phyloP scores from a whole-genome alignment of 2,113 vertebrate species.

The Spilogale gracilis region DNA sequence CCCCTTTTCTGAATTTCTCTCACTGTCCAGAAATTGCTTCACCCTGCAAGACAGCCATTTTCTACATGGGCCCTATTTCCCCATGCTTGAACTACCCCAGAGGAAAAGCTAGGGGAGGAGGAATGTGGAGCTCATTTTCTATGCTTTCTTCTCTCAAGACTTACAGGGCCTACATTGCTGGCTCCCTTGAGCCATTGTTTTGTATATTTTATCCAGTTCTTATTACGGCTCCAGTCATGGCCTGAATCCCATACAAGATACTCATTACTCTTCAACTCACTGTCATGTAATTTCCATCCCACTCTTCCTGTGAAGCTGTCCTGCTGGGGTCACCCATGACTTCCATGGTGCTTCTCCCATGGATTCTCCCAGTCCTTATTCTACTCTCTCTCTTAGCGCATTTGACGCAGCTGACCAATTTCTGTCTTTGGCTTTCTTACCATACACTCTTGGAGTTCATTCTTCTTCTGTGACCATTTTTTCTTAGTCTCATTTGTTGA shows the following conservation, averaged over 20 bases:
- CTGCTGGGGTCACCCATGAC: not conserved
- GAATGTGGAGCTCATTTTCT: not conserved
- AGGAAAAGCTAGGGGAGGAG: not conserved
- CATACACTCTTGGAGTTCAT: not conserved
- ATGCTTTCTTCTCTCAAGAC: not conserved
- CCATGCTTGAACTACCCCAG: not conserved
- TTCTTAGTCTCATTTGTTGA: not conserved
- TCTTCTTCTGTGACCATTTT: not conserved
- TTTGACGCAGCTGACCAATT: not conserved
- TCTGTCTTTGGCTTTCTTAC: not conserved
- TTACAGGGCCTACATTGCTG: accelerated
- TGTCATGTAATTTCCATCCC: not conserved
- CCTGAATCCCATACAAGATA: not conserved
- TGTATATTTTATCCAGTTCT: not conserved
- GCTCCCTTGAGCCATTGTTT: not conserved
- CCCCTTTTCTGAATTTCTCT: not conserved
- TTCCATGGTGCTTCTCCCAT: not conserved
- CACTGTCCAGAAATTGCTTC: not conserved
- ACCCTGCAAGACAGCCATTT: not conserved
- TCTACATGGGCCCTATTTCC: not conserved
- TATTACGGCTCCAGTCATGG: not conserved
- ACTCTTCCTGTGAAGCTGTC: not conserved
- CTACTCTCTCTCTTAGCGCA: not conserved
- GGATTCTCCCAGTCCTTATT: not conserved
- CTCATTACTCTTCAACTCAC: not conserved